A percentile compares a stretch with the other conserved stretches of the same genome.
Evolutionary conservation across 23 tunicate genomes (phyloP).

Genomic region (Ciona savignyi): DNA sequence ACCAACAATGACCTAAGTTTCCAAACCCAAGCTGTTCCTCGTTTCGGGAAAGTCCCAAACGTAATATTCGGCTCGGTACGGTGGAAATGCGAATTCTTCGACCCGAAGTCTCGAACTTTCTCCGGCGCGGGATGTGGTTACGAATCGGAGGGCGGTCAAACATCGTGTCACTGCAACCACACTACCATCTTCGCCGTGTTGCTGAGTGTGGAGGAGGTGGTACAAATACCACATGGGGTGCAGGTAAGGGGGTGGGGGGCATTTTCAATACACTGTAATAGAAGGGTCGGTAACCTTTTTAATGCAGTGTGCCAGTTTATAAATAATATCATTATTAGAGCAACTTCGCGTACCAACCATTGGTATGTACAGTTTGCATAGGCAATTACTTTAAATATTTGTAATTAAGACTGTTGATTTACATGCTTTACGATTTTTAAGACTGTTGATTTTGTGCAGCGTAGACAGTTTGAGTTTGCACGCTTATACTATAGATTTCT

Average conservation of each 20-base stretch:
- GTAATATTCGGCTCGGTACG: background rate
- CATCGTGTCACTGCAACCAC: slow-evolving; percentile 13
- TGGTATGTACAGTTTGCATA: no score
- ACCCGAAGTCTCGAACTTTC: background rate
- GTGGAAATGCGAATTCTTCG: slow-evolving; percentile 7
- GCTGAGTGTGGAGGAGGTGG: background rate
- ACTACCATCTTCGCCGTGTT: slow-evolving; percentile 9
- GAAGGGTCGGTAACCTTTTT: background rate
- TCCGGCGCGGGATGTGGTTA: background rate
- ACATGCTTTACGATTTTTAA: no score
- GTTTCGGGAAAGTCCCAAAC: background rate
- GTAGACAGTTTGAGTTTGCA: no score
- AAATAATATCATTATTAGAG: no score
- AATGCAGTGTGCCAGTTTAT: no score
- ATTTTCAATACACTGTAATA: no score
- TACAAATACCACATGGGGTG: background rate
- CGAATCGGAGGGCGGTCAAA: background rate
- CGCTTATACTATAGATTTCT: no score
- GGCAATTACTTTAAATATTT: no score
- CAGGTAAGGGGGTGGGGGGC: background rate
- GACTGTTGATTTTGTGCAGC: no score
- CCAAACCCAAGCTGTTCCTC: background rate
- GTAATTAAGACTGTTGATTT: no score
- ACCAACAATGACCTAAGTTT: background rate
- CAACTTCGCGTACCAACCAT: no score